Percentiles rank a stretch among this genome's conserved stretches.
Evolutionary conservation across 2,797 vertebrate species (phyloP).

Genomic region (Acrocephalus scirpaceus): DNA sequence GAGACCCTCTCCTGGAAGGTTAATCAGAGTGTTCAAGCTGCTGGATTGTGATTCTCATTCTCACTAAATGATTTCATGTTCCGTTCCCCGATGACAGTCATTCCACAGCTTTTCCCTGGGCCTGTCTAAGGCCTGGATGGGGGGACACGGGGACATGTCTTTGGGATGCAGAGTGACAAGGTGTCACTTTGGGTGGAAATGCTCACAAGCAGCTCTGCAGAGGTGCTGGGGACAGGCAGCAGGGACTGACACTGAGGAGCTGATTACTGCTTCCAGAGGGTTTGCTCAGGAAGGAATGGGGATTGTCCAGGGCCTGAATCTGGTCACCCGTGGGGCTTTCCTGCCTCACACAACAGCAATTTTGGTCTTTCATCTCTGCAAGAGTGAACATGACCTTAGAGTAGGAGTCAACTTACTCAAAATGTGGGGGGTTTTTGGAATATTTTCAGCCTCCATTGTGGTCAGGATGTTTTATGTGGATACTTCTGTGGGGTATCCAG

Average conservation of each 20-base stretch:
- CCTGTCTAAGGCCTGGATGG: background rate
- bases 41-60: background rate
- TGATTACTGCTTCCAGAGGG: background rate
- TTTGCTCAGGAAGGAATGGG: background rate
- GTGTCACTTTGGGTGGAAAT: background rate
- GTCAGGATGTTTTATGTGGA: background rate
- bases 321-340: fast-evolving
- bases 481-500: background rate
- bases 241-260: background rate
- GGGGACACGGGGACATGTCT: fast-evolving
- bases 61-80: background rate
- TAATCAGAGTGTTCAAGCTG: background rate
- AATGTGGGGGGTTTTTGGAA: fast-evolving
- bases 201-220: background rate
- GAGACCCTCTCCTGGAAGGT: background rate
- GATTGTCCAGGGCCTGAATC: too few relatives aligned
- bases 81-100: fast-evolving
- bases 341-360: background rate
- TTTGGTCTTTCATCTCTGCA: background rate
- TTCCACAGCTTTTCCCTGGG: background rate
- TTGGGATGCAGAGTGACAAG: background rate
- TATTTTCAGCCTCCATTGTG: background rate
- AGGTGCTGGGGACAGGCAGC: background rate
- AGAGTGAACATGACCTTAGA: fast-evolving
- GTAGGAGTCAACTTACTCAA: background rate